Evolutionary conservation across 2,888 invertebrate genomes (phyloP), one percentile per base, ranked within the genome.

Genomic region (Cataglyphis livida): DNA sequence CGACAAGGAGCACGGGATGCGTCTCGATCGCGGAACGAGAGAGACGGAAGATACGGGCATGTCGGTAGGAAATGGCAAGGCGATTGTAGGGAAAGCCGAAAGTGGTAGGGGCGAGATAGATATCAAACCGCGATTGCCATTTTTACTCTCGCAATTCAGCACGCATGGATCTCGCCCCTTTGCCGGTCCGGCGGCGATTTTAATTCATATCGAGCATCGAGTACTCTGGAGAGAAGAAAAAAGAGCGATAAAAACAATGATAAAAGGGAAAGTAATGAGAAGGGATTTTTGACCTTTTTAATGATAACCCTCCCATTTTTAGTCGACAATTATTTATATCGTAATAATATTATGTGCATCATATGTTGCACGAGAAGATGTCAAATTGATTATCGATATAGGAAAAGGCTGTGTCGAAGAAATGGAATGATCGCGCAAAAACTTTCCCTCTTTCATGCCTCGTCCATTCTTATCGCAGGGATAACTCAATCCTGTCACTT

Each of bases 111-210:
- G 70, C 54, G 84, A 79, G 51, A 81, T 85, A 84, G 91, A 89
- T 92, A 93, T 93, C 92, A 93, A 93, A 92, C 90, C 92, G 92
- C 93, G 92, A 94, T 94, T 93, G 92, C 92, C 91, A 93, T 93
- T 93, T 94, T 93, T 92, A 93, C 93, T 93, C 92, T 91, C 90
- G 78, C 88, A 86, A 83, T 71, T 57, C 44, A 66, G 41, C 78
- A 83, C 89, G 84, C 85, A 84, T 18, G 38, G 71, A 76, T 86
- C 76, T 85, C 81, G 68, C 57, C 83, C 82, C 76, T 84, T 85
- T 85, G n/a, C 65, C 35, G 54, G 64, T 59, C 21, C 78, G 57
- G 12, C 57, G 18, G 25, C 62, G 82, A 89, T 89, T 89, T 87
- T 88, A 76, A 86, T 87, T 83, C 84, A 71, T 82, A 81, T 66